These are phyloP conservation scores for Botia kubotai DNA, from an alignment of 2,797 vertebrate genomes.

Conservation along the genomic window DNA sequence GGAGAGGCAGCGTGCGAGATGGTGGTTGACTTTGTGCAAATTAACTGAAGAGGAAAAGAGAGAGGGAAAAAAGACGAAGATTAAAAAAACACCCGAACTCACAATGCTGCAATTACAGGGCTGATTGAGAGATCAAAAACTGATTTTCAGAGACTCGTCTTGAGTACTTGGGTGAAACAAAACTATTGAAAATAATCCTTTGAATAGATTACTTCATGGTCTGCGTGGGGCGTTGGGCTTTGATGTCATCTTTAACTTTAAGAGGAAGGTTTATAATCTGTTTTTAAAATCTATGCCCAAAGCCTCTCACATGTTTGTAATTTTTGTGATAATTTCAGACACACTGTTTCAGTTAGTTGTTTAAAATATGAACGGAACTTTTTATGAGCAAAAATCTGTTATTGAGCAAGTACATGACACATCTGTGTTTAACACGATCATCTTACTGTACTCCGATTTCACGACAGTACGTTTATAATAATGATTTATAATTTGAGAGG, in stretches of 20 bases:
- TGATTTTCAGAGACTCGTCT: slow-evolving; percentile 6
- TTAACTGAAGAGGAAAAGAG: slow-evolving; percentile 58
- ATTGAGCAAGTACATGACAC: no score
- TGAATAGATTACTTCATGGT: background rate
- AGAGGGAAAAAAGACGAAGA: slow-evolving; percentile 34
- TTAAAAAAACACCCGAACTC: slow-evolving; percentile 43
- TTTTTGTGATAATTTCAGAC: background rate
- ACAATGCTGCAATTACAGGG: slow-evolving; percentile 41
- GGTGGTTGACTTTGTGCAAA: slow-evolving; percentile 64
- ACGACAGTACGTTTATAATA: no score
- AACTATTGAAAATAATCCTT: slow-evolving; percentile 29
- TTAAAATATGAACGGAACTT: no score
- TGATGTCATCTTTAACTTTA: background rate
- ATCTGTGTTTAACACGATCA: no score
- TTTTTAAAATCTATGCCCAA: background rate
- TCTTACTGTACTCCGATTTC: no score
- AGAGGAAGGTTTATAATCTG: background rate
- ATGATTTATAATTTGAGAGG: no score
- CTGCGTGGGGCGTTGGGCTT: background rate
- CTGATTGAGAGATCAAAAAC: slow-evolving; percentile 38
- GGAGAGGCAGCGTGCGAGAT: background rate
- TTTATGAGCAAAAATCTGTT: no score
- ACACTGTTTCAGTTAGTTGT: background rate
- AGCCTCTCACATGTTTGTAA: background rate
- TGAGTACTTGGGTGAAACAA: slow-evolving; percentile 13